Base-by-base conservation (phyloP, 2,113 vertebrate species). In the Dicaeum eximium region DNA sequence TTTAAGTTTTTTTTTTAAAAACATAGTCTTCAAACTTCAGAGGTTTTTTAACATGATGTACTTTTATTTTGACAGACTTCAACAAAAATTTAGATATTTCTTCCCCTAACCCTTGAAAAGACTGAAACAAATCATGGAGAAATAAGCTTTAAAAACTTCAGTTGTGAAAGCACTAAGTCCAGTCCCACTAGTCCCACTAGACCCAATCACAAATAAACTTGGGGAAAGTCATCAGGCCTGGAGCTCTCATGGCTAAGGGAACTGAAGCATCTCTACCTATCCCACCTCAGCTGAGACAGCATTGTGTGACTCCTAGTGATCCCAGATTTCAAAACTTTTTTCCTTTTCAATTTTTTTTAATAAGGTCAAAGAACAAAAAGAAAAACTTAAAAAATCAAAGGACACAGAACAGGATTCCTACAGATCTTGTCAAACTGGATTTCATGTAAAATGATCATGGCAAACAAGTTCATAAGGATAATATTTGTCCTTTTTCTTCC, bases 211-310 rank as follows among this genome's bases (percentile, higher is more conserved):
- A 62, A 86, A 67, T 22, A 37, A 18, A 47, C 6, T 18, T 40
- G 9, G 31, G 72, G 56, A 53, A 86, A 70, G 6, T 17, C 15
- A 28, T 77, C 48, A 72, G 31, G 21, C 40, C 72, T 31, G 23
- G 31, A 84, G 19, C 8, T 77, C 35, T 58, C 44, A 72, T 23
- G n/a, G 8, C 20, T 45, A 24, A 80, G n/a, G 25, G 16, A 84
- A 48, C 4, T 0, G 7, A 44, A n/a, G 13, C 5, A 31, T 33
- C 16, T 35, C 19, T 48, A 13, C 4, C 5, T 44, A 35, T 9
- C 9, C 15, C 31, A 24, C 10, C 27, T n/a, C n/a, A 66, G 6
- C 30, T 61, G 53, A 80, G 42, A 42, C 22, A 77, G 23, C 2
- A 3, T 8, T 22, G 58, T 7, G 23, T 47, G 9, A 2, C 38